Base-by-base conservation (phyloP, 1,140 invertebrate species). In the Chlorops oryzae region DNA sequence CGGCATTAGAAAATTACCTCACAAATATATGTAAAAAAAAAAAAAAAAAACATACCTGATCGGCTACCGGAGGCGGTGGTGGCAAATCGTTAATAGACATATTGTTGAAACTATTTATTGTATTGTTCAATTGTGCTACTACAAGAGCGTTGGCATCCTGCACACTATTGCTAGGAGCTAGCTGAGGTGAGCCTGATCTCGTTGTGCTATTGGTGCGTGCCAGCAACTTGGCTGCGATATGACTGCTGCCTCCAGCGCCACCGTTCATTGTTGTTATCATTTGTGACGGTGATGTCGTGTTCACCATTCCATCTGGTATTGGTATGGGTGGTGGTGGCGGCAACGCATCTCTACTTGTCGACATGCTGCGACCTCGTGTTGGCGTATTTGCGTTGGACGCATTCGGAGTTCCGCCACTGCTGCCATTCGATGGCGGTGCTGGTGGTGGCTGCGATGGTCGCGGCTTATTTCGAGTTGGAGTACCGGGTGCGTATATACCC, bases 261-360 rank as follows among this genome's bases (percentile, higher is more conserved):
- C 15, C 65, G 63, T 40, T 66, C 69, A 54, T 68, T 62, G 23
- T 20, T 52, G 32, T 53, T 17, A 47, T 49, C 50, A 67, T 43
- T 17, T 58, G 65, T 23, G 75, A 75, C 25, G 77, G 73, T 3
- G 77, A 77, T 23, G 40, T 45, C 10, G 46, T 49, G n/a, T 49
- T 52, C 64, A 76, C 75, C 52, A 75, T 71, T n/a, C 70, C 75
- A 65, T 65, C 78, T 9, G 86, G 86, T 38, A 87, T 87, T 23
- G 89, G 89, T 42, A 89, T 89, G 20, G 90, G 90, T 37, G 90
- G 91, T 3, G 90, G 90, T n/a, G 90, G 90, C 24, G 90, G 90
- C 59, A 92, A 75, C 12, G 61, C 61, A 55, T 89, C 86, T 48
- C 86, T 76, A 50, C 79, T 80, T 17, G 80, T 76, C 42, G 80